Percentiles rank a stretch among this genome's conserved stretches.
phyloP scores from a whole-genome alignment of 2,113 vertebrate genomes.

The Centropus unirufus region DNA sequence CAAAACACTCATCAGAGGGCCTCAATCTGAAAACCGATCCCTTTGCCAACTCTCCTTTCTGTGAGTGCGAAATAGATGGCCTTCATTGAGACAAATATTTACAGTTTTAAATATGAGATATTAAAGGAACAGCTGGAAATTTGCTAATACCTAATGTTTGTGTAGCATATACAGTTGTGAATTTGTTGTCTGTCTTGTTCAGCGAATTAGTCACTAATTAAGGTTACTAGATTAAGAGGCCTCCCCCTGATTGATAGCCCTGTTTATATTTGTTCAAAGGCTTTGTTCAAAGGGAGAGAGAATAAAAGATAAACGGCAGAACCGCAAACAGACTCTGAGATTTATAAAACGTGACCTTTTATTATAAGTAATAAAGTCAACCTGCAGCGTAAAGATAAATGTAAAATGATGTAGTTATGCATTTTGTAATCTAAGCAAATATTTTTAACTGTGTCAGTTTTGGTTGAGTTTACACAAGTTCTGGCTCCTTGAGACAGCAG shows the following conservation, averaged over 20 bases:
- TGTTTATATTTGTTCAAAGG: background rate
- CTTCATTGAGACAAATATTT: background rate
- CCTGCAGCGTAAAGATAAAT: conserved; percentile 6
- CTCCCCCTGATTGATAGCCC: background rate
- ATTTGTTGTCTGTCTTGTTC: background rate
- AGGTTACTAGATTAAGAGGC: background rate
- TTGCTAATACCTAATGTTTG: background rate
- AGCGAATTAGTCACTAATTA: background rate
- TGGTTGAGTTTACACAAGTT: background rate
- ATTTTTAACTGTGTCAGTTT: background rate
- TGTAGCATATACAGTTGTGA: background rate
- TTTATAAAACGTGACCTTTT: conserved; percentile 18
- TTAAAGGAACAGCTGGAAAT: background rate
- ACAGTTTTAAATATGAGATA: background rate
- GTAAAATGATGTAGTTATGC: background rate
- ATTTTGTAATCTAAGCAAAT: conserved; percentile 26
- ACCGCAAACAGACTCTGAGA: conserved; percentile 1
- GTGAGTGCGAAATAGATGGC: background rate
- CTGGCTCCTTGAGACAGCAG: background rate
- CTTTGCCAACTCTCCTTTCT: background rate
- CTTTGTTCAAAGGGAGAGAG: background rate
- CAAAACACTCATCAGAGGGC: background rate
- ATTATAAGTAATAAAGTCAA: conserved; percentile 46
- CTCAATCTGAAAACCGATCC: background rate
- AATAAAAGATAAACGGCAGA: background rate